Evolutionary conservation across 2,113 vertebrate species (phyloP), one percentile per base, ranked within the genome.

Genomic region (Entelurus aequoreus): DNA sequence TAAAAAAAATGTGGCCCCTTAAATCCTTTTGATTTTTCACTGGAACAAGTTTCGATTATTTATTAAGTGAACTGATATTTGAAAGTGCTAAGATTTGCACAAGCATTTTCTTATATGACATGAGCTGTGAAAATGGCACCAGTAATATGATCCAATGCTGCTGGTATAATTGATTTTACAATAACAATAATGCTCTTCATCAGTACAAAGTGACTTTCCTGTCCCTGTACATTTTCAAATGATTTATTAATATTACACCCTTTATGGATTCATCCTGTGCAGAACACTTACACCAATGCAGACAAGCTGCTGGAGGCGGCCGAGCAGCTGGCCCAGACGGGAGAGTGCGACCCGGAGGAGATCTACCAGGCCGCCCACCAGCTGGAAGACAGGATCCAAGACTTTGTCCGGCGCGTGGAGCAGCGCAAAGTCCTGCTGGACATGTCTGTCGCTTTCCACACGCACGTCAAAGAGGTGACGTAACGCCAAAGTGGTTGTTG

Each of bases 401-500:
- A 99, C 84, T 99, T 99, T 70, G 97, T 99, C 21, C 89, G 97
- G 50, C 93, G 97, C 0, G 97, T 99, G 48, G 97, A 99, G 78
- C 96, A 99, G 47, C 93, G 97, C 50, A 99, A 99, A 90, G 90
- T 98, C 85, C 88, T 99, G 48, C 84, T 99, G 82, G 97, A 99
- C 88, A 99, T 99, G 97, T 98, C 96, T 2, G 97, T 99, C 69
- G 94, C 97, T 66, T 98, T 99, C 84, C 97, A 99, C 84, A 98
- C 96, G 0, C 96, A 99, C 0, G 96, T 98, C 51, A 99, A 99
- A 85, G 97, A 99, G 95, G 97, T 82, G 77, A 81, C 46, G 63
- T 73, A 63, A 74, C 8, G 51, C 28, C 76, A 48, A 68, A 81
- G 80, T 77, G 68, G 77, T 67, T 74, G 69, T 72, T 77, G 71